Conservation (phyloP, 2,888 invertebrate genomes). For the Agrilus mali region DNA sequence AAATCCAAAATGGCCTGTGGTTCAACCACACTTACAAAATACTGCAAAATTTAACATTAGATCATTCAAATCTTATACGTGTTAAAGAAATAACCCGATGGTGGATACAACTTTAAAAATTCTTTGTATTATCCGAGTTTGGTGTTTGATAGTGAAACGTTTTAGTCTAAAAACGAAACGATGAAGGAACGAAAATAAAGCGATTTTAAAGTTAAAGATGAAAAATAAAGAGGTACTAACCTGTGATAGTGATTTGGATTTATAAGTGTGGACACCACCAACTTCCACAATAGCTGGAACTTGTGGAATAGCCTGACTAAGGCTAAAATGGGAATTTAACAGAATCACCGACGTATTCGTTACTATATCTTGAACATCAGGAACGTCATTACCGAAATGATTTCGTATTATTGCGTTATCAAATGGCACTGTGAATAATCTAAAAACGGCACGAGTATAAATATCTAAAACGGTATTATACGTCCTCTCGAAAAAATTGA, state of each 20-base stretch:
- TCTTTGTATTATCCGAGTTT: too few relatives aligned
- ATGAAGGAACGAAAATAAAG: too few relatives aligned
- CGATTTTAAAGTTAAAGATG: too few relatives aligned
- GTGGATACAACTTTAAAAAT: too few relatives aligned
- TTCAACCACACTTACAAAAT: too few relatives aligned
- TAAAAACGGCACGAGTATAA: conserved; percentile 16
- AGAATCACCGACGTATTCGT: conserved; percentile 34
- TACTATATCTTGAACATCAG: conserved; percentile 35
- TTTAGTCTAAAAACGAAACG: too few relatives aligned
- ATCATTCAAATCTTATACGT: too few relatives aligned
- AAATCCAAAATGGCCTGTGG: too few relatives aligned
- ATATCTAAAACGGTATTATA: conserved; percentile 29
- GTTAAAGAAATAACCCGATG: too few relatives aligned
- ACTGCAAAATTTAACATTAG: too few relatives aligned
- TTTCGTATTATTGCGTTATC: conserved; percentile 30
- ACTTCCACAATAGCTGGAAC: conserved; percentile 39
- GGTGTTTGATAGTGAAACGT: too few relatives aligned
- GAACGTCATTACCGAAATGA: conserved; percentile 33
- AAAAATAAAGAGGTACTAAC: too few relatives aligned
- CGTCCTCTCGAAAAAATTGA: conserved; percentile 29
- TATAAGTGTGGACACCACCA: conserved; percentile 39
- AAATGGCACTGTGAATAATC: conserved; percentile 38
- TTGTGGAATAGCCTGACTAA: conserved; percentile 33
- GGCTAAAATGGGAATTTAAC: conserved; percentile 34
- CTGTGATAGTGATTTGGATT: conserved; percentile 17